These are phyloP conservation scores for Teleopsis dalmanni DNA, from an alignment of 1,140 invertebrate genomes.

Conservation along the genomic window DNA sequence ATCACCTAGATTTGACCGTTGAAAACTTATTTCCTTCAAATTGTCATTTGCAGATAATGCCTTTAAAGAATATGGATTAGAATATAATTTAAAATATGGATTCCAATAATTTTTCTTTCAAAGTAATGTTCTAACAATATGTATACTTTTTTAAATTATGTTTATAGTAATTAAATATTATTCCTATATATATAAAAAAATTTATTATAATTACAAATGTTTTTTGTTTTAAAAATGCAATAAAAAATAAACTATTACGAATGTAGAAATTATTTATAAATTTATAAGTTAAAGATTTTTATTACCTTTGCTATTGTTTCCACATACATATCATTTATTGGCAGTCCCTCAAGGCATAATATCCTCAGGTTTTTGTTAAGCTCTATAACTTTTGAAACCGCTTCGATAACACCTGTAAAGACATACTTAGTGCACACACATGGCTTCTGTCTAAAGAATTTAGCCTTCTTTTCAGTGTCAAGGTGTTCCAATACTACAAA, in stretches of 20 bases:
- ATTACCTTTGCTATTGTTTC: conserved; percentile 45
- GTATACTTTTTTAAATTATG: no score
- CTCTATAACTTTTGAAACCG: conserved; percentile 49
- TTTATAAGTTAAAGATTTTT: neutral
- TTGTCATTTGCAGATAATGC: conserved; percentile 47
- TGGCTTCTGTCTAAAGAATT: conserved; percentile 44
- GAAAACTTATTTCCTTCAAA: conserved; percentile 51
- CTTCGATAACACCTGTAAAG: conserved; percentile 46
- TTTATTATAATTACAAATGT: no score
- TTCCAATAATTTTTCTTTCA: no score
- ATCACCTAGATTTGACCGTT: conserved; percentile 52
- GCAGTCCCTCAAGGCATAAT: conserved; percentile 55
- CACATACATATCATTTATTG: conserved; percentile 50
- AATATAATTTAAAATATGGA: no score
- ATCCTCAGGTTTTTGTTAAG: conserved; percentile 48
- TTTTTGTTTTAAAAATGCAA: neutral
- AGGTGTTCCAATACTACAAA: conserved; percentile 47
- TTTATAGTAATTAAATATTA: no score
- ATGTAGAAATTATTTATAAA: neutral
- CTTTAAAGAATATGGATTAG: conserved; percentile 20
- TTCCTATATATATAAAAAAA: no score
- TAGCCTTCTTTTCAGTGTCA: conserved; percentile 50
- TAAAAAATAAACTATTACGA: neutral
- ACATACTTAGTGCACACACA: conserved; percentile 48
- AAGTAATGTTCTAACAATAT: no score